Conservation (phyloP, 1,140 invertebrate genomes). For the Apis cerana region DNA sequence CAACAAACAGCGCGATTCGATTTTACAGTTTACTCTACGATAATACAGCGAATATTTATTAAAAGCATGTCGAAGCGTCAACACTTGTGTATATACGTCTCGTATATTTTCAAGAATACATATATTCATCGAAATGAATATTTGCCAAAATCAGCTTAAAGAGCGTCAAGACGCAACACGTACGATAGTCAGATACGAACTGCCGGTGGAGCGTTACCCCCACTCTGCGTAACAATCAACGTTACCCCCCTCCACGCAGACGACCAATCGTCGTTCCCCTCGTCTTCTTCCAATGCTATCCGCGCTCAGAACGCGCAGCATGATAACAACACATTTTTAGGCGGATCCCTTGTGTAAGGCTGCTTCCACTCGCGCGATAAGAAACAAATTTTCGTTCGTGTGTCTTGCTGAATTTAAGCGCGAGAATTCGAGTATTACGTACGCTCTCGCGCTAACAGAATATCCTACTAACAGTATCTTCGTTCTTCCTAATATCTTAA, state of each 20-base stretch:
- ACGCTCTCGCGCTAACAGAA: not conserved
- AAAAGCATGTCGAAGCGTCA: not conserved
- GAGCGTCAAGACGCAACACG: conserved; percentile 24
- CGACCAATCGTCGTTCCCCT: conserved; percentile 57
- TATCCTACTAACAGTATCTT: not conserved
- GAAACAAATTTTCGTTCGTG: conserved; percentile 15
- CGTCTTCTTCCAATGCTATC: conserved; percentile 38
- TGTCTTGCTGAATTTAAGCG: not conserved
- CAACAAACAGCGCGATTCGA: not conserved
- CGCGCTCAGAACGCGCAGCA: conserved; percentile 44
- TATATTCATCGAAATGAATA: not conserved
- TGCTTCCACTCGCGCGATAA: conserved; percentile 32
- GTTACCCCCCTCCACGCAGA: conserved; percentile 14
- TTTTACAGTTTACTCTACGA: not conserved
- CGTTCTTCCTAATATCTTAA: not conserved
- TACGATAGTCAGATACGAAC: conserved; percentile 55
- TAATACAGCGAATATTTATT: not conserved
- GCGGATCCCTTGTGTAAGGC: conserved; percentile 27
- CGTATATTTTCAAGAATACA: not conserved
- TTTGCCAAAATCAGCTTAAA: not conserved
- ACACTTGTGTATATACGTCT: no score
- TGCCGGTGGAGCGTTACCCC: conserved; percentile 51
- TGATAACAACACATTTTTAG: conserved; percentile 61
- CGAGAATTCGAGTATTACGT: conserved; percentile 4
- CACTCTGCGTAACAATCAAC: conserved; percentile 52